Evolutionary conservation across 1,140 invertebrate genomes (phyloP).

Genomic region (Sinonovacula constricta): DNA sequence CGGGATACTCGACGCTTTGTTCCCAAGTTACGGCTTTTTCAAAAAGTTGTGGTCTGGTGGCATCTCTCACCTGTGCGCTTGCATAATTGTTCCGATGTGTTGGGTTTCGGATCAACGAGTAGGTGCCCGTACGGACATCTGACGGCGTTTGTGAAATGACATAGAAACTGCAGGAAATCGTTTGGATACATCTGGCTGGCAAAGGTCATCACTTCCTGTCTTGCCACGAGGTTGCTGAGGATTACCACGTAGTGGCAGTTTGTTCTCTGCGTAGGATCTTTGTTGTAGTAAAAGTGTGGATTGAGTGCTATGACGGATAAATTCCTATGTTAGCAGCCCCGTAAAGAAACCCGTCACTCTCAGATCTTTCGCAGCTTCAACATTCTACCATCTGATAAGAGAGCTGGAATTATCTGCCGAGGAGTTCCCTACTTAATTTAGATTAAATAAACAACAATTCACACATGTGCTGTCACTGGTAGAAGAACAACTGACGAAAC

Average conservation of each 20-base stretch:
- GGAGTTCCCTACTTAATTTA: no score
- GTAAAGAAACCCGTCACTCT: conserved; percentile 22
- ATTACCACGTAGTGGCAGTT: conserved; percentile 46
- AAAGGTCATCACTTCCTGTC: conserved; percentile 41
- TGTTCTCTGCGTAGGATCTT: conserved; percentile 39
- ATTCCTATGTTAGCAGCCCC: conserved; percentile 27
- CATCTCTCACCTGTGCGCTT: background rate
- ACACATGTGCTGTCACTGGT: no score
- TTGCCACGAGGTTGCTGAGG: conserved; percentile 35
- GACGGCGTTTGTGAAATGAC: conserved; percentile 3
- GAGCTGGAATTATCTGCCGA: no score
- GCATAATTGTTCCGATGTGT: conserved; percentile 10
- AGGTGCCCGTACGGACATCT: conserved; percentile 30
- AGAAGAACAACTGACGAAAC: no score
- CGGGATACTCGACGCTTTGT: no score
- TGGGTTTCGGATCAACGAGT: conserved; percentile 45
- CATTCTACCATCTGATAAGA: no score
- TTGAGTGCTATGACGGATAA: conserved; percentile 38
- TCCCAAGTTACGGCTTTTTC: no score
- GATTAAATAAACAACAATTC: no score
- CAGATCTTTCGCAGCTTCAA: conserved; percentile 35
- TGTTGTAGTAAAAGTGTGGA: conserved; percentile 40
- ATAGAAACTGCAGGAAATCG: conserved; percentile 1
- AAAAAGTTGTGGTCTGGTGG: no score
- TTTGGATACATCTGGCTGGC: conserved; percentile 54